phyloP scores from a whole-genome alignment of 1,140 invertebrate genomes.

The Platyura marginata region DNA sequence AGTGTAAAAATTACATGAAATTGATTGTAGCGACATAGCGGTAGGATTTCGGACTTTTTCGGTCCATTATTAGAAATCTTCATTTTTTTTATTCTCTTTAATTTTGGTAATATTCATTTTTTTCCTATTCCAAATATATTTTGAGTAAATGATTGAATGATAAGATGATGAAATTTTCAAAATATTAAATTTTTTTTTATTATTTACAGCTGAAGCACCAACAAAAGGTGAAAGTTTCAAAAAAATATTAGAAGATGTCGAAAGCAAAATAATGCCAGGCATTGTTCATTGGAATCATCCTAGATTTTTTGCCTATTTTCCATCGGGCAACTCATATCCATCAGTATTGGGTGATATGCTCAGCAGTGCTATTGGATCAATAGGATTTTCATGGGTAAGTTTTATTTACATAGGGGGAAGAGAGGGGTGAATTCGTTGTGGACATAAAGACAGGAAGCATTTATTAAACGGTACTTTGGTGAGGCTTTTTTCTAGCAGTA shows the following conservation, averaged over 20 bases:
- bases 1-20: too few relatives aligned
- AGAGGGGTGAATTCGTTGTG: too few relatives aligned
- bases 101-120: too few relatives aligned
- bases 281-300: slow-evolving; percentile 96
- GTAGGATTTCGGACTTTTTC: background rate
- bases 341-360: slow-evolving; percentile 89
- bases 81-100: too few relatives aligned
- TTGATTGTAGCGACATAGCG: too few relatives aligned
- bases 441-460: too few relatives aligned
- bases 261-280: slow-evolving; percentile 83
- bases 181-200: background rate
- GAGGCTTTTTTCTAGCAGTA: too few relatives aligned
- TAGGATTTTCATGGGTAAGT: slow-evolving; percentile 87
- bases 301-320: slow-evolving; percentile 91
- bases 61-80: background rate
- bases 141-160: too few relatives aligned
- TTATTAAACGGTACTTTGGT: too few relatives aligned
- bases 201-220: slow-evolving; percentile 49
- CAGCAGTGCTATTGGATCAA: slow-evolving; percentile 75
- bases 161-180: too few relatives aligned
- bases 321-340: slow-evolving; percentile 84
- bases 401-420: too few relatives aligned
- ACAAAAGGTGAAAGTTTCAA: slow-evolving; percentile 66
- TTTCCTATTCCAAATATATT: too few relatives aligned
- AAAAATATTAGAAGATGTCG: slow-evolving; percentile 73